Evolutionary conservation across 2,888 invertebrate genomes (phyloP), one percentile per base, ranked within the genome.

Genomic region (Lycocerus yunnanus): DNA sequence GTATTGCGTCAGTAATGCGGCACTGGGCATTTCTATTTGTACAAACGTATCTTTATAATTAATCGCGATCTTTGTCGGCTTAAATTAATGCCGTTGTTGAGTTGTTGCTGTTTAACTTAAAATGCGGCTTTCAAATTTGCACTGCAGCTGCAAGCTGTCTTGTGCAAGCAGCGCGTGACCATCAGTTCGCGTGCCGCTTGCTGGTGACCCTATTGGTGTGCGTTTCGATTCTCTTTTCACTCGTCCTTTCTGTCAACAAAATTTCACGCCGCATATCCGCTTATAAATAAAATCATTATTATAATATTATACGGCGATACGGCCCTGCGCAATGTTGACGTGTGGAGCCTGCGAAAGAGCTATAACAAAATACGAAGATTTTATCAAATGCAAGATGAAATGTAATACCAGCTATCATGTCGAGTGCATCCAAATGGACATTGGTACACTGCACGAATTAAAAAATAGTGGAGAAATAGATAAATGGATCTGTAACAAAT

Each of bases 61-160:
- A 74, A 74, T 74, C 70, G 66, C 20, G 74, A 68, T 71, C 74
- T 74, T 74, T 70, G 70, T 74, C 74, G 70, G 67, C 63, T n/a
- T 20, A 63, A 63, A 72, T 70, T 71, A 70, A 70, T 74, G 73
- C 66, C 66, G n/a, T 72, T 58, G 68, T 68, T 69, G 73, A 73
- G 68, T 69, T 58, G 66, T 68, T 24, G 18, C n/a, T 73, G 58
- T 15, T 20, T 66, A 59, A 68, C 43, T 68, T 60, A 67, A 74
- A 74, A 71, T 74, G 74, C 71, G 70, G 70, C 70, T 74, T 74
- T 74, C 71, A 67, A 74, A 71, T 74, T 74, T 61, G 60, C 71
- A 66, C 65, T 72, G 71, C 71, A 74, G 71, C 20, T 63, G 61
- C 68, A 71, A 74, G 58, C 68, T 68, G 69, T 68, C 70, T 66